These are phyloP conservation scores for Proterorhinus semilunaris DNA, from an alignment of 2,113 vertebrate genomes.

Conservation along the genomic window DNA sequence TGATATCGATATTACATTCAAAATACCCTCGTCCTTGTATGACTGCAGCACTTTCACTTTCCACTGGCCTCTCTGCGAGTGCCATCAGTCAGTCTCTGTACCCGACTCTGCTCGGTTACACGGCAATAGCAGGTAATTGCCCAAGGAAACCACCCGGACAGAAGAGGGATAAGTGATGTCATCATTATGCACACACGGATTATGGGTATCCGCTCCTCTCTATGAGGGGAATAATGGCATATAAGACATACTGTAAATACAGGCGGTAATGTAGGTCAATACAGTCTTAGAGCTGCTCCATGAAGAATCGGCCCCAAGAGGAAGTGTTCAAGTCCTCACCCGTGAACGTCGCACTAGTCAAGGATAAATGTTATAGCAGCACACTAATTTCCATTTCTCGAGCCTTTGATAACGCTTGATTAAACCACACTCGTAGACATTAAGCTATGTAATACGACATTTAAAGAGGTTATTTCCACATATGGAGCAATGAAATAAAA, in stretches of 20 bases:
- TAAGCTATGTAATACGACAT: neutral
- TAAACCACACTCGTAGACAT: conserved; percentile 8
- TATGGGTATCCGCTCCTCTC: conserved; percentile 27
- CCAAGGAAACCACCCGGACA: conserved; percentile 10
- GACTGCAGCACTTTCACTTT: conserved; percentile 1
- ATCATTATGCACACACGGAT: conserved; percentile 38
- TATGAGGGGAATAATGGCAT: conserved; percentile 13
- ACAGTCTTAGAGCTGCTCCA: conserved; percentile 40
- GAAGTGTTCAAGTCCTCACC: conserved; percentile 19
- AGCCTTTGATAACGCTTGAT: conserved; percentile 21
- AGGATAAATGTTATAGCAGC: conserved; percentile 12
- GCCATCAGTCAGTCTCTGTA: conserved; percentile 7
- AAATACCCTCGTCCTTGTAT: neutral
- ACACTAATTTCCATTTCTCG: conserved; percentile 14
- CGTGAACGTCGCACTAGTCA: conserved; percentile 29
- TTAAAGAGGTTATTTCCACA: conserved; percentile 5
- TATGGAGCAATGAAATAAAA: conserved; percentile 6
- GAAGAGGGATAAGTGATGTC: neutral
- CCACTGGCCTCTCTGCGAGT: conserved; percentile 4
- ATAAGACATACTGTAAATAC: conserved; percentile 39
- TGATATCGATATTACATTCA: too few relatives aligned
- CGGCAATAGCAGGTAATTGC: conserved; percentile 30
- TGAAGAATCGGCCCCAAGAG: conserved; percentile 38
- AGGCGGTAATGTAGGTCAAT: conserved; percentile 55
- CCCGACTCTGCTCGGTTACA: conserved; percentile 39